Evolutionary conservation across 2,113 vertebrate species (phyloP).

Genomic region (Grammomys surdaster): DNA sequence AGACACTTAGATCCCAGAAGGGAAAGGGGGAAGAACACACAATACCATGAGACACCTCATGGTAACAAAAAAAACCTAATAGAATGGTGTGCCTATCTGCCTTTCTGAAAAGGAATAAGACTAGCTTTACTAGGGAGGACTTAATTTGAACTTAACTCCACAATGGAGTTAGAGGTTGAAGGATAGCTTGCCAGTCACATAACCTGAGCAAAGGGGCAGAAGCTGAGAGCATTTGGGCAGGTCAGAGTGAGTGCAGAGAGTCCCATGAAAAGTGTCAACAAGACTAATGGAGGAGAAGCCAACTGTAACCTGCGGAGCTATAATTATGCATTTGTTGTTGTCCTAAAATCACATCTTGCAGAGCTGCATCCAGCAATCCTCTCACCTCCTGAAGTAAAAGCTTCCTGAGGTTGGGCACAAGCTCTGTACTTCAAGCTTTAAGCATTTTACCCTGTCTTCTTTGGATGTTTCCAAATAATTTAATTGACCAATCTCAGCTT

Average conservation of each 20-base stretch:
- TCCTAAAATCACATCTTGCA: neutral
- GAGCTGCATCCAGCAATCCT: neutral
- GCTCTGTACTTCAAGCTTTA: neutral
- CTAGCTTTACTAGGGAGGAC: neutral
- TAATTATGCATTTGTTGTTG: neutral
- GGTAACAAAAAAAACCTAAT: neutral
- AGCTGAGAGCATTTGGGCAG: neutral
- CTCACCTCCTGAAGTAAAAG: neutral
- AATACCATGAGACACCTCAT: neutral
- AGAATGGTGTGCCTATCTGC: neutral
- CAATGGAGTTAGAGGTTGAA: neutral
- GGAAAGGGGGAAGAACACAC: neutral
- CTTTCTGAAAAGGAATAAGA: neutral
- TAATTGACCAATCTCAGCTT: neutral
- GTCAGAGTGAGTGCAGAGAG: neutral
- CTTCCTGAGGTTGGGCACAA: neutral
- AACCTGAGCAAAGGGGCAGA: neutral
- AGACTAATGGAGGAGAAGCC: neutral
- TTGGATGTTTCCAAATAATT: neutral
- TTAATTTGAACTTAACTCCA: constrained; percentile 9
- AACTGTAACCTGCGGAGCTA: neutral
- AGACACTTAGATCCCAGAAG: neutral
- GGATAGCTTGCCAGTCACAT: neutral
- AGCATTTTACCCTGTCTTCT: neutral
- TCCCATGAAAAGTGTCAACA: neutral